A percentile compares a stretch with the other conserved stretches of the same genome.
Evolutionary conservation across 1,140 invertebrate species (phyloP).

Genomic region (Neodiprion pinetum): DNA sequence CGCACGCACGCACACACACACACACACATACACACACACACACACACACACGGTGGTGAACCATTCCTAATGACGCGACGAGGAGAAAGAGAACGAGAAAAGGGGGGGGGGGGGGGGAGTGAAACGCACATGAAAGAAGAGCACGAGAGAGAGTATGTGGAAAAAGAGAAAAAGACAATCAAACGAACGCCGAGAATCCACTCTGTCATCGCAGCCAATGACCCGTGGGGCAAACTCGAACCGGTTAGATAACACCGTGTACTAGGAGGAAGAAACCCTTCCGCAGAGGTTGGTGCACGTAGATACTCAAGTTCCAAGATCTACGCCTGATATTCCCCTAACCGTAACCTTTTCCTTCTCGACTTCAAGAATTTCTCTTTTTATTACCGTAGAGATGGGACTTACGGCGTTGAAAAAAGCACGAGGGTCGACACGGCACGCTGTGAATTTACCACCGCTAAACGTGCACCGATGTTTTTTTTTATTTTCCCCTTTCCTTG

Average conservation of each 20-base stretch:
- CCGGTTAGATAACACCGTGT: neutral
- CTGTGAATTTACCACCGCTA: too few species aligned
- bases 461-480: too few species aligned
- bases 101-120: constrained; percentile 15
- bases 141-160: neutral
- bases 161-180: neutral
- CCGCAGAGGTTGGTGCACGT: too few species aligned
- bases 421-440: too few species aligned
- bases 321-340: too few species aligned
- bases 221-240: neutral
- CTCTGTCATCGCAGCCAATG: constrained; percentile 6
- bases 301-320: too few species aligned
- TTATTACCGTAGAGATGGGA: too few species aligned
- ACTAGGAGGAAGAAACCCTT: neutral
- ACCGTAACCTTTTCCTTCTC: too few species aligned
- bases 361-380: too few species aligned
- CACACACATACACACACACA: neutral
- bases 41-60: neutral
- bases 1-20: neutral
- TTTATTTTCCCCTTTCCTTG: too few species aligned
- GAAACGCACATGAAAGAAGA: constrained; percentile 35
- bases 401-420: too few species aligned
- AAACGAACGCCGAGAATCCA: neutral
- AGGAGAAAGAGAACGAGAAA: constrained; percentile 14
- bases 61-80: constrained; percentile 15